Base-by-base conservation (phyloP, 2,113 vertebrate genomes). In the Pluvialis apricaria region DNA sequence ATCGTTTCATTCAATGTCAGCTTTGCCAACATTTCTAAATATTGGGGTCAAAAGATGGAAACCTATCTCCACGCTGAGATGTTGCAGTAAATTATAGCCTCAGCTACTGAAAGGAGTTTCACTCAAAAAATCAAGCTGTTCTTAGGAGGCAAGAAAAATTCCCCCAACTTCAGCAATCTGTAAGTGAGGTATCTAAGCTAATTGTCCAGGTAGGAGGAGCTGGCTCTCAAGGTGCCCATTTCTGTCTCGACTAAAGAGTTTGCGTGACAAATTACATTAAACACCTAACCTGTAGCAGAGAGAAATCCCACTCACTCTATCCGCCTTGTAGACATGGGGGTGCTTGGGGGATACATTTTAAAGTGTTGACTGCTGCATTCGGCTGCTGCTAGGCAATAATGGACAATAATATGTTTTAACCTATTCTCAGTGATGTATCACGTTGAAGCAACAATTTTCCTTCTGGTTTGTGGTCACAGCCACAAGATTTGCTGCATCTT, bases 41-140 rank as follows among this genome's bases (percentile, higher is more conserved):
- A n/a, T 7, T 40, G 24, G 31, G 16, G 10, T 44, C 47, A 76
- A 90, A 91, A 93, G 3, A 9, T 82, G 61, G 83, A 86, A 91
- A 73, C 6, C 2, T 51, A 5, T 86, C 64, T 17, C n/a, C 5
- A 6, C 0, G 3, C 6, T 71, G 52, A 83, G 15, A 61, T 0
- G 0, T 13, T 57, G 25, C 42, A 55, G 32, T 66, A 86, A 62
- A 77, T 75, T 25, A 51, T 20, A 42, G 8, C 42, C 47, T 82
- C 21, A 36, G 14, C 28, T 61, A 45, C 40, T 58, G 45, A 77
- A 34, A 52, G 16, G 22, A 85, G 28, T 70, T 90, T 88, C 18
- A 64, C 75, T 69, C 25, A 76, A 61, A 84, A 84, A 65, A 42
- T 45, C 21, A 81, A 54, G 13, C 26, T n/a, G 13, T 66, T 90